Base-by-base conservation (phyloP, 1,140 invertebrate genomes). In the Portunus trituberculatus region DNA sequence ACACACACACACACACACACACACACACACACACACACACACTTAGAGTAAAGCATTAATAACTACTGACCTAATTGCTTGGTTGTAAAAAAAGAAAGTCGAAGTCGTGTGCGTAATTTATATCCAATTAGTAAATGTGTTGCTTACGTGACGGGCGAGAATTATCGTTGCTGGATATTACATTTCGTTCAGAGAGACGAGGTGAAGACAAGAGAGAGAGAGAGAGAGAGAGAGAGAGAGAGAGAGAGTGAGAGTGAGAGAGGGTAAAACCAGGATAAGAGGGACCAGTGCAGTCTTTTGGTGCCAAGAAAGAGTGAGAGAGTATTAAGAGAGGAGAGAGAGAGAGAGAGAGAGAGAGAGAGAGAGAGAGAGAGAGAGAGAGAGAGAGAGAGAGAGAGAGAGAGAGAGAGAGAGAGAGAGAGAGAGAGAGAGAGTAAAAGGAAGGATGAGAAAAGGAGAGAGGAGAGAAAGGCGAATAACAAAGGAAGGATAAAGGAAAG, bases 1-100 rank as follows among this genome's bases (percentile, higher is more conserved):
- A n/a, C 67, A 76, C 67, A 76, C 67, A 76, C 67, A 76, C 67
- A 76, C 67, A 76, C 67, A 76, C 67, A 76, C 67, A 76, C 67
- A 76, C 67, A 76, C 67, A 76, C 67, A 76, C 67, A 76, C 67
- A 76, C 67, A 76, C 67, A 76, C 67, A 76, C 67, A 76, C 67
- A 76, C 67, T 20, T 25, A n/a, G 20, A 76, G 67, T 25, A 76
- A 76, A n/a, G 67, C 67, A 76, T n/a, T 76, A 76, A 76, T 76
- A 76, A 25, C 16, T n/a, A 20, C 25, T 76, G 25, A 76, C 67
- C 67, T 76, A 76, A 76, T 76, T 76, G 67, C 67, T n/a, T 76
- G 10, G 67, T 76, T 20, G n/a, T 1, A 76, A 16, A 59, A 59
- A n/a, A 76, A 76, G n/a, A 76, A 25, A 12, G 52, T 7, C 6